Evolutionary conservation across 1,140 invertebrate species (phyloP).

Genomic region (Charaxes varanes): DNA sequence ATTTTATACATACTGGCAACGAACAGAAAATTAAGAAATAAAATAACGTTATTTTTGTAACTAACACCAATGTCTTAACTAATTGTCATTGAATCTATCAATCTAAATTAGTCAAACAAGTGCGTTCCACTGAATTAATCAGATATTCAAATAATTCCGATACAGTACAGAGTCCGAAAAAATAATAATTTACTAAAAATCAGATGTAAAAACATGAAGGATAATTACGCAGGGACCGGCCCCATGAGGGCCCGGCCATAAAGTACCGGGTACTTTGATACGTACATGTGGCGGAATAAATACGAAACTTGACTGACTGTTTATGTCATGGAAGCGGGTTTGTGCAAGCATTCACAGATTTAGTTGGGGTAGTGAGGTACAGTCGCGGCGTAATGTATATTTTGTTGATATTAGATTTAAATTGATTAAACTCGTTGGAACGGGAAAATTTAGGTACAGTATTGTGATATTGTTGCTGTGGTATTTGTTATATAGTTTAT

Average conservation of each 20-base stretch:
- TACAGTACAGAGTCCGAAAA: slow-evolving; percentile 41
- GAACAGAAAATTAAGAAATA: no score
- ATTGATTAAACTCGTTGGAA: no score
- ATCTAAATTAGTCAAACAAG: slow-evolving; percentile 9
- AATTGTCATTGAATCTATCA: no score
- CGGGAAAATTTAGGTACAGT: no score
- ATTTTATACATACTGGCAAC: no score
- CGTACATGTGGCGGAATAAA: slow-evolving; percentile 38
- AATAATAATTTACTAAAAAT: slow-evolving; percentile 71
- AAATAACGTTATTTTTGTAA: no score
- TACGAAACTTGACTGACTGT: slow-evolving; percentile 60
- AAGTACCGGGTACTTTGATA: slow-evolving; percentile 38
- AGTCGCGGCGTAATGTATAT: slow-evolving; percentile 27
- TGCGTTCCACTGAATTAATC: slow-evolving; percentile 6
- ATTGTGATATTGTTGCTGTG: not conserved
- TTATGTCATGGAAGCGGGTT: slow-evolving; percentile 73
- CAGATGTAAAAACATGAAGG: slow-evolving; percentile 68
- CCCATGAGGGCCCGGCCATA: slow-evolving; percentile 46
- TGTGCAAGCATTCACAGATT: slow-evolving; percentile 74
- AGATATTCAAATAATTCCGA: slow-evolving; percentile 32
- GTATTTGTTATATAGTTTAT: no score
- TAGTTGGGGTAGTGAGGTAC: slow-evolving; percentile 63
- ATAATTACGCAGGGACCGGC: slow-evolving; percentile 67
- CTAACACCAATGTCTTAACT: no score
- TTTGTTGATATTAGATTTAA: no score